Percentiles rank a stretch among this genome's conserved stretches.
phyloP scores from a whole-genome alignment of 2,113 vertebrate species.

The Dasyprocta punctata region DNA sequence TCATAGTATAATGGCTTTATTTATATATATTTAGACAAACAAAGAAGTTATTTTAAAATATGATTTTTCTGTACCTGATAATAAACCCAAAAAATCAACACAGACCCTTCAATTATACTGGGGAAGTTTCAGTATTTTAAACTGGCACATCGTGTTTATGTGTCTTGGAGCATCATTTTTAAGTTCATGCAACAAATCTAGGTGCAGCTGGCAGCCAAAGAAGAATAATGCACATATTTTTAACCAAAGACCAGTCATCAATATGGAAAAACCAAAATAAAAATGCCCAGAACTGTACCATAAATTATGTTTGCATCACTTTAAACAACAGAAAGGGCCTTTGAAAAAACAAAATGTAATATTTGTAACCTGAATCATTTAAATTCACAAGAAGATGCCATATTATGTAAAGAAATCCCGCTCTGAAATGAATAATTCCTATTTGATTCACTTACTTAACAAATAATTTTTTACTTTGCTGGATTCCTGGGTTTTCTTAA shows the following conservation, averaged over 20 bases:
- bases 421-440: constrained; percentile 14
- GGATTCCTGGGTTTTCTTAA: background rate
- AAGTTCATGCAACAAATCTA: background rate
- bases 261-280: background rate
- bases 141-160: background rate
- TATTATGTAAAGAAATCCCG: constrained; percentile 1
- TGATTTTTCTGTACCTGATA: background rate
- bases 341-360: background rate
- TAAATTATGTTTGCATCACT: background rate
- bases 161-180: background rate
- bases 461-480: constrained; percentile 41
- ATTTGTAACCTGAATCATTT: background rate
- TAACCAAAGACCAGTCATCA: background rate
- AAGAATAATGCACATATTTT: background rate
- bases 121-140: background rate
- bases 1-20: background rate
- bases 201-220: background rate
- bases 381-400: background rate
- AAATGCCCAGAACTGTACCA: background rate
- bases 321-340: background rate
- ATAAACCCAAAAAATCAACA: background rate
- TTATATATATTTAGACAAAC: background rate
- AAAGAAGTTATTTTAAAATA: background rate
- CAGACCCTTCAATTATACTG: background rate
- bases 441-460: constrained; percentile 30